These are phyloP conservation scores for Tinea semifulvella DNA, from an alignment of 2,888 invertebrate genomes.

Conservation along the genomic window DNA sequence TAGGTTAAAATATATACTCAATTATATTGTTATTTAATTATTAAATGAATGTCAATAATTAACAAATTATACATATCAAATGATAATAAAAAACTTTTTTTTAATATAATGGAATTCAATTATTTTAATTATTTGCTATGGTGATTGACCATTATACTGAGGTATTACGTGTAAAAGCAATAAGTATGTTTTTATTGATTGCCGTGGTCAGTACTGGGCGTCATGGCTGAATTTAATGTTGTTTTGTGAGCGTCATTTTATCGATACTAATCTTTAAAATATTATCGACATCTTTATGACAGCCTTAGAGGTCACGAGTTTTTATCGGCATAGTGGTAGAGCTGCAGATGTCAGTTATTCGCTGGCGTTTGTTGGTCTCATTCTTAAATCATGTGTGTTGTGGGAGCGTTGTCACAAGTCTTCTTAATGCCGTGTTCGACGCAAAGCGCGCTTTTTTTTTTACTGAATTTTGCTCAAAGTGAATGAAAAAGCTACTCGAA, in stretches of 20 bases:
- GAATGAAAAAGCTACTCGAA: no score
- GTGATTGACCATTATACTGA: slow-evolving; percentile 7
- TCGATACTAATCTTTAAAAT: slow-evolving; percentile 38
- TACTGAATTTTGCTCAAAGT: no score
- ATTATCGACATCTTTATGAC: no score
- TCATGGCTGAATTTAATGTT: slow-evolving; percentile 54
- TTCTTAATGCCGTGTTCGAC: no score
- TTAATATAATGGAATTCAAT: slow-evolving; percentile 24
- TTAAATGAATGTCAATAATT: slow-evolving; percentile 1
- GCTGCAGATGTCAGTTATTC: no score
- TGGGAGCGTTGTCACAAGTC: no score
- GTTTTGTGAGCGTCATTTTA: slow-evolving; percentile 58
- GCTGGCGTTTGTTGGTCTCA: no score
- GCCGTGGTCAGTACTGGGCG: slow-evolving; percentile 39
- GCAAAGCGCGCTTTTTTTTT: no score
- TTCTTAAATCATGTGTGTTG: no score
- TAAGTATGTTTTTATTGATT: slow-evolving; percentile 56
- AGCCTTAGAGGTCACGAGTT: no score
- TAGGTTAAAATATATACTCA: slow-evolving; percentile 4
- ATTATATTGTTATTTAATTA: slow-evolving; percentile 8
- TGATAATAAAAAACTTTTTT: slow-evolving; percentile 25
- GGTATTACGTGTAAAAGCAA: slow-evolving; percentile 63
- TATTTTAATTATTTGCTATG: slow-evolving; percentile 10
- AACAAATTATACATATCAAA: slow-evolving; percentile 25
- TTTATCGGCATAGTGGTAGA: no score